Conservation (phyloP, 2,113 vertebrate species). For the Calcarius ornatus region DNA sequence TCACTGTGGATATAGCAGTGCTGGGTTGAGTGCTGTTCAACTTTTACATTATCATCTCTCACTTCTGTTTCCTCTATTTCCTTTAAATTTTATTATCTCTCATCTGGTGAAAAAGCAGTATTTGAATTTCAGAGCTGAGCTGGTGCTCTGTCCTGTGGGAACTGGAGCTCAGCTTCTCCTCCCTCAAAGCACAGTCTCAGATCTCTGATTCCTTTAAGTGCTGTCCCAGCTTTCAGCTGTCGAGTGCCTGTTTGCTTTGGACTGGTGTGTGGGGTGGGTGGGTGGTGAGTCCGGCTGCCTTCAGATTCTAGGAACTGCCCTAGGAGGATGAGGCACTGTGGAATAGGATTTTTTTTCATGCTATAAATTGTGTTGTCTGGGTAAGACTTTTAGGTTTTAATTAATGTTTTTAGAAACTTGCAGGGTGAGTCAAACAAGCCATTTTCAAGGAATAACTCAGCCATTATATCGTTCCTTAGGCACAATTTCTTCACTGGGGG, state of each 20-base stretch:
- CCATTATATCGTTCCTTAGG: not conserved
- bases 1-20: not conserved
- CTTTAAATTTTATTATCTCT: not conserved
- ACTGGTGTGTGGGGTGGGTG: not conserved
- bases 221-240: not conserved
- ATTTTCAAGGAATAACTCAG: not conserved
- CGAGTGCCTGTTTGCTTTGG: not conserved
- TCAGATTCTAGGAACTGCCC: not conserved
- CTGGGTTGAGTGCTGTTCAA: not conserved
- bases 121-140: slow-evolving; percentile 32
- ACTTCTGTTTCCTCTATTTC: not conserved
- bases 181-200: slow-evolving; percentile 2
- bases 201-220: not conserved
- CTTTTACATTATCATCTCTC: not conserved
- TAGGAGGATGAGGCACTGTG: not conserved
- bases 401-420: not conserved
- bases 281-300: not conserved
- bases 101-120: not conserved
- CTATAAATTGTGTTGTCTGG: not conserved
- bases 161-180: not conserved
- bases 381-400: not conserved
- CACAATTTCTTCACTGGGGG: not conserved
- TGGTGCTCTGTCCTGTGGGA: not conserved
- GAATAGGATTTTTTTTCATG: not conserved
- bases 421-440: not conserved